Evolutionary conservation across 2,888 invertebrate genomes (phyloP).

Genomic region (Orthosia gothica): DNA sequence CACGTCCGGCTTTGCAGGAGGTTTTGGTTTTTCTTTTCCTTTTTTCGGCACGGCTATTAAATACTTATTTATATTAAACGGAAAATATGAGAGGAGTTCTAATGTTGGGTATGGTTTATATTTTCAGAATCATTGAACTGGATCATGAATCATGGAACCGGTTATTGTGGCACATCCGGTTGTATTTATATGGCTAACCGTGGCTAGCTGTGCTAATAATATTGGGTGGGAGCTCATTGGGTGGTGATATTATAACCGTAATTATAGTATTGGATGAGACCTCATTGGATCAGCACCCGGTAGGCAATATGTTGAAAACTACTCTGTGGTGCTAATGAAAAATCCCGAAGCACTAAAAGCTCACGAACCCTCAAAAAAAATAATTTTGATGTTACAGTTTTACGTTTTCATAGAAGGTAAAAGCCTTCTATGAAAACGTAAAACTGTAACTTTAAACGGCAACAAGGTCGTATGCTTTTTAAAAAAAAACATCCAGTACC

Average conservation of each 20-base stretch:
- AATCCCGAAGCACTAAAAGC: background rate
- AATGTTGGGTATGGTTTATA: background rate
- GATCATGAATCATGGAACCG: background rate
- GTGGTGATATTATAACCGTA: background rate
- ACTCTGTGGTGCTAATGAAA: too few relatives aligned
- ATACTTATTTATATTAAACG: background rate
- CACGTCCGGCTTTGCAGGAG: background rate
- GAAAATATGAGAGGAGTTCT: background rate
- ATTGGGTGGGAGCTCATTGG: background rate
- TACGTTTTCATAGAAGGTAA: background rate
- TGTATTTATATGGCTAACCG: too few relatives aligned
- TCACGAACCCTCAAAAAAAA: background rate
- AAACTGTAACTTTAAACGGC: too few relatives aligned
- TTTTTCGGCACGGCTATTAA: conserved; percentile 75
- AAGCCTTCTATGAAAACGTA: too few relatives aligned
- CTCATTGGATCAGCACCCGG: too few relatives aligned
- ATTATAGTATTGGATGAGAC: too few relatives aligned
- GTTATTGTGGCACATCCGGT: background rate
- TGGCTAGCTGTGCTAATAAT: background rate
- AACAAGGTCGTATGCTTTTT: conserved; percentile 16
- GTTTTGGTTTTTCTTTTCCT: conserved; percentile 39
- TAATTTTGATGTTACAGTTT: conserved; percentile 27
- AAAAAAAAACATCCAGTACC: too few relatives aligned
- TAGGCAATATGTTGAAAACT: too few relatives aligned
- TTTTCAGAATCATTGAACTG: background rate